Percentiles rank a stretch among this genome's conserved stretches.
These are phyloP conservation scores for Zosterops hypoxanthus DNA, from an alignment of 2,113 vertebrate species.

Conservation along the genomic window DNA sequence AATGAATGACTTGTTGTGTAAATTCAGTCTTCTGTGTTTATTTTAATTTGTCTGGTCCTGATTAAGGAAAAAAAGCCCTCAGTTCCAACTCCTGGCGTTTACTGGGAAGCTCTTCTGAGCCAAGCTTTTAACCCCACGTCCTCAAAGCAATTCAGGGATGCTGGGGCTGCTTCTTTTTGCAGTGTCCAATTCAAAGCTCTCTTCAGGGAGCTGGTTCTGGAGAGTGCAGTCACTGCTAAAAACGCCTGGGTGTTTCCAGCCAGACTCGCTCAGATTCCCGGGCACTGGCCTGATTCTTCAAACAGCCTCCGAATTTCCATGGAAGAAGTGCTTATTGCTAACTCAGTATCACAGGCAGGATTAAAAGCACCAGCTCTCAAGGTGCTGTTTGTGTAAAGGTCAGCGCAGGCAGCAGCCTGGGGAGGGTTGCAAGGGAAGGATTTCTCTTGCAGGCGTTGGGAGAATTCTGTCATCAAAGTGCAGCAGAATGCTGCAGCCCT, in stretches of 20 bases:
- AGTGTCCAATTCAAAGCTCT: not conserved
- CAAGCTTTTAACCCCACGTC: not conserved
- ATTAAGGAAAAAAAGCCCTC: not conserved
- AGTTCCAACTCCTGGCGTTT: not conserved
- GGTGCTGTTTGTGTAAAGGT: not conserved
- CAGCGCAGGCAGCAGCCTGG: not conserved
- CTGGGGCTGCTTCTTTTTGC: not conserved
- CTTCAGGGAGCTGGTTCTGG: not conserved
- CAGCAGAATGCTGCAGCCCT: not conserved
- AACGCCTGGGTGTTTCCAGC: not conserved
- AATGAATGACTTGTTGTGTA: slow-evolving; percentile 51
- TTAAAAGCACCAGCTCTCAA: not conserved
- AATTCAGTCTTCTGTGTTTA: slow-evolving; percentile 52
- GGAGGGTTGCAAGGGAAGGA: not conserved
- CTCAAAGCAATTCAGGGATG: not conserved
- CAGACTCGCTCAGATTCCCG: not conserved
- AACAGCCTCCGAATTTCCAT: not conserved
- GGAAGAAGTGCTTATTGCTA: not conserved
- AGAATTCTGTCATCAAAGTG: not conserved
- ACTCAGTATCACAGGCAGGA: not conserved
- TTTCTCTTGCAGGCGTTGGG: not conserved
- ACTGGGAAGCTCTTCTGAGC: not conserved
- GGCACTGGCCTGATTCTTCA: not conserved
- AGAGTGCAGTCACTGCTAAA: not conserved
- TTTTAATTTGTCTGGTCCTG: slow-evolving; percentile 42